Conservation (phyloP, 2,113 vertebrate species). For the Ciconia boyciana region DNA sequence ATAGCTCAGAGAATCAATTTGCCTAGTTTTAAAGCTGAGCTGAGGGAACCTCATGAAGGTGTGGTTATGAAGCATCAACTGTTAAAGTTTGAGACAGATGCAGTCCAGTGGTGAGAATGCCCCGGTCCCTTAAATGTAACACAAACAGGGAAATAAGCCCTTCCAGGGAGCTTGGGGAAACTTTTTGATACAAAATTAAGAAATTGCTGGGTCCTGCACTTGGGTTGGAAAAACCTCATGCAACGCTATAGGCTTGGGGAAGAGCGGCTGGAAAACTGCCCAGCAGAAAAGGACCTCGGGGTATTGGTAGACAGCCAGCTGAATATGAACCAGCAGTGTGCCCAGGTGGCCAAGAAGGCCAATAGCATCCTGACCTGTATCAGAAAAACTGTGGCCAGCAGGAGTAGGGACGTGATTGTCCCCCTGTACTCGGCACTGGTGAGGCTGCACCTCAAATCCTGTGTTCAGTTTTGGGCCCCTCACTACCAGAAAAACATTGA, state of each 20-base stretch:
- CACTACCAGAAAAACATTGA: no score
- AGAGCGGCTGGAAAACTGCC: no score
- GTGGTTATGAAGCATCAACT: neutral
- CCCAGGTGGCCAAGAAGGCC: neutral
- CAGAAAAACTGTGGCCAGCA: neutral
- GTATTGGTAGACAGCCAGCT: no score
- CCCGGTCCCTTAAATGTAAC: neutral
- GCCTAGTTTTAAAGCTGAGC: neutral
- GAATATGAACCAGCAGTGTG: no score
- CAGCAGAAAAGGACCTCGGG: no score
- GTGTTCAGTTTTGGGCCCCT: no score
- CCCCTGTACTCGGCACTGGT: neutral
- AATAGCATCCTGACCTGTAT: neutral
- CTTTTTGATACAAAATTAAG: neutral
- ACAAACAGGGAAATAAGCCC: neutral
- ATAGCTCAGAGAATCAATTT: neutral
- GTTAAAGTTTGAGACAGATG: neutral
- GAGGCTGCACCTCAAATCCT: neutral
- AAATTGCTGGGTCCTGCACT: neutral
- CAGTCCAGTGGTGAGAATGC: fast-evolving
- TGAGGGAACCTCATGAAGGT: neutral
- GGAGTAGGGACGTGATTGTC: fast-evolving
- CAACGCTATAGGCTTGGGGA: no score
- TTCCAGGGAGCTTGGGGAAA: neutral
- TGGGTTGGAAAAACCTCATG: neutral